Evolutionary conservation across 2,797 vertebrate genomes (phyloP).

Genomic region (Neostethus bicornis): DNA sequence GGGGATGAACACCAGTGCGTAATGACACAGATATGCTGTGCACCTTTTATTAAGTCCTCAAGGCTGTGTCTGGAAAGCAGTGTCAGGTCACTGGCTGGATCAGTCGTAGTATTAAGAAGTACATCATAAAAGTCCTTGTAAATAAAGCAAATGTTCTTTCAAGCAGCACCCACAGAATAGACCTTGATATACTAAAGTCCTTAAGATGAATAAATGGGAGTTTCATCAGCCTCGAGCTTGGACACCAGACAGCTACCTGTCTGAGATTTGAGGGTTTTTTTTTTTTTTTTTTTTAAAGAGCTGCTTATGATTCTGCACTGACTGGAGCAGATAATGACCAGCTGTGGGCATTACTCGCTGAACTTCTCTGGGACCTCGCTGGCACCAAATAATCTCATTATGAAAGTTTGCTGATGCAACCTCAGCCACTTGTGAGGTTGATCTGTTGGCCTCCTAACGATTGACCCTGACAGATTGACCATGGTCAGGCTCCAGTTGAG

Average conservation of each 20-base stretch:
- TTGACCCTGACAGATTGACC: slow-evolving; percentile 39
- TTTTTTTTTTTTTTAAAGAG: slow-evolving; percentile 53
- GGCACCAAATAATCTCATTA: slow-evolving; percentile 72
- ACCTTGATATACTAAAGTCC: slow-evolving; percentile 46
- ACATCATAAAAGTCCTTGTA: slow-evolving; percentile 72
- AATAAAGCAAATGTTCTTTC: slow-evolving; percentile 67
- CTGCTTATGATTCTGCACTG: slow-evolving; percentile 66
- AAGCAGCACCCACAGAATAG: slow-evolving; percentile 26
- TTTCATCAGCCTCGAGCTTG: slow-evolving; percentile 37
- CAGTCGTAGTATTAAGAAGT: slow-evolving; percentile 51
- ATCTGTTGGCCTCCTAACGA: slow-evolving; percentile 42
- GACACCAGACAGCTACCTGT: slow-evolving; percentile 26
- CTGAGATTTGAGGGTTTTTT: slow-evolving; percentile 32
- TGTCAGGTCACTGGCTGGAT: slow-evolving; percentile 59
- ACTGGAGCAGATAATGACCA: slow-evolving; percentile 73
- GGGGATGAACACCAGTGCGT: slow-evolving; percentile 58
- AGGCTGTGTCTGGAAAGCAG: slow-evolving; percentile 61
- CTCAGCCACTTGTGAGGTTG: slow-evolving; percentile 60
- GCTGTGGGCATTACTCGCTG: slow-evolving; percentile 63
- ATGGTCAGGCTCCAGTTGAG: slow-evolving; percentile 25
- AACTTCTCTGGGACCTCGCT: slow-evolving; percentile 59
- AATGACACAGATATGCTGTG: slow-evolving; percentile 56
- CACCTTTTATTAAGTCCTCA: slow-evolving; percentile 62
- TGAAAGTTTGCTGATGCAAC: slow-evolving; percentile 75
- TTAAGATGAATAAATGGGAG: slow-evolving; percentile 50